phyloP scores from a whole-genome alignment of 2,113 vertebrate genomes.

The Cyphomyrus plagiostoma region DNA sequence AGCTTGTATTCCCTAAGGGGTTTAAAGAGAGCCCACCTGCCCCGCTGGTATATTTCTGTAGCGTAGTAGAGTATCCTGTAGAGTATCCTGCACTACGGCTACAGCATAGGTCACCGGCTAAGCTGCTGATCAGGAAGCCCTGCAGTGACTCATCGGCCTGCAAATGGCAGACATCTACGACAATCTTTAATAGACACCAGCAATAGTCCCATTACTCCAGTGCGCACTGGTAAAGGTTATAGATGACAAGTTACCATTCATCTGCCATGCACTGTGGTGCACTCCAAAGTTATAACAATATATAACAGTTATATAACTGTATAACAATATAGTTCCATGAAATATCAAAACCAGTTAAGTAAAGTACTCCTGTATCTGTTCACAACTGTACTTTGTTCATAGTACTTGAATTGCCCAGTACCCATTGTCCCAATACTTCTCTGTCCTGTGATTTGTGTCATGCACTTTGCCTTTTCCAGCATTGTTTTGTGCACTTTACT shows the following conservation, averaged over 20 bases:
- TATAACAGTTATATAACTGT: background rate
- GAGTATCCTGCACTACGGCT: background rate
- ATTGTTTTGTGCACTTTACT: background rate
- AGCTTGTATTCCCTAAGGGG: background rate
- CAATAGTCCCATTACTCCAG: background rate
- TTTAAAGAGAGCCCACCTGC: background rate
- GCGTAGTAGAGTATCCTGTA: too few relatives aligned
- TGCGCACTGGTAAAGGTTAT: background rate
- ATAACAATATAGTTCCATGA: background rate
- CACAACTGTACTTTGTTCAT: background rate
- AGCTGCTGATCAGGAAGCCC: background rate
- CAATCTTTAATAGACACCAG: background rate
- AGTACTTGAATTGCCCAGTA: background rate
- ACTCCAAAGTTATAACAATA: background rate
- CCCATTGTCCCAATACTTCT: background rate
- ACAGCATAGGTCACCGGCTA: background rate
- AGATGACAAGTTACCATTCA: background rate
- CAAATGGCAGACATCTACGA: background rate
- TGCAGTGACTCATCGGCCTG: background rate
- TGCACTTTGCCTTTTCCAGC: background rate
- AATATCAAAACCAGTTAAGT: background rate
- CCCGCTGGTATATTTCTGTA: background rate
- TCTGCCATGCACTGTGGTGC: background rate
- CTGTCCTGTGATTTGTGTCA: background rate
- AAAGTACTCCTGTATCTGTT: background rate